These are phyloP conservation scores for Gymnosoma rotundatum DNA, from an alignment of 2,888 invertebrate genomes.

Conservation along the genomic window DNA sequence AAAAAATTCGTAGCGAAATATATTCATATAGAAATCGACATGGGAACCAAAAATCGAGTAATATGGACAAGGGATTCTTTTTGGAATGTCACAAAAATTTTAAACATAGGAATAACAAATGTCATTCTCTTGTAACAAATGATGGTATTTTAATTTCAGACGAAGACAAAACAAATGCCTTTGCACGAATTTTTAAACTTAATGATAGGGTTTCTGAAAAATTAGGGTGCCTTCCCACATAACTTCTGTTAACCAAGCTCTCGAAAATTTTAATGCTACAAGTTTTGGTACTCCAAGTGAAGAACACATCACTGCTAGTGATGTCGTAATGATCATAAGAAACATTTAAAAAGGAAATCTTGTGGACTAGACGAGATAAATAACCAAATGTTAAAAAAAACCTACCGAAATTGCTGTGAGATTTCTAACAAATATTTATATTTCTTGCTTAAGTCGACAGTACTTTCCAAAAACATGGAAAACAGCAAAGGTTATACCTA, in stretches of 20 bases:
- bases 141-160: no score
- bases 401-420: neutral
- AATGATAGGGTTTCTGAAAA: neutral
- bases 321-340: neutral
- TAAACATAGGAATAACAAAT: no score
- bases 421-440: neutral
- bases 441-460: neutral
- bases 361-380: conserved; percentile 3
- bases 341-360: neutral
- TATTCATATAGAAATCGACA: neutral
- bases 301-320: neutral
- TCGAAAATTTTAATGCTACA: neutral
- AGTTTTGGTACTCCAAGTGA: neutral
- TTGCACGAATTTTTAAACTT: neutral
- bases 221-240: no score
- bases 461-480: conserved; percentile 11
- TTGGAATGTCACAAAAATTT: no score
- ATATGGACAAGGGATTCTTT: no score
- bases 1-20: neutral
- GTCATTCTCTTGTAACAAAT: no score
- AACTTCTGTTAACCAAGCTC: no score
- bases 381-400: neutral
- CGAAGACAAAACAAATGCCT: no score
- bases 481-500: conserved; percentile 8
- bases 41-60: neutral